phyloP scores from a whole-genome alignment of 2,797 vertebrate species.

The Coccyzus lansbergi region DNA sequence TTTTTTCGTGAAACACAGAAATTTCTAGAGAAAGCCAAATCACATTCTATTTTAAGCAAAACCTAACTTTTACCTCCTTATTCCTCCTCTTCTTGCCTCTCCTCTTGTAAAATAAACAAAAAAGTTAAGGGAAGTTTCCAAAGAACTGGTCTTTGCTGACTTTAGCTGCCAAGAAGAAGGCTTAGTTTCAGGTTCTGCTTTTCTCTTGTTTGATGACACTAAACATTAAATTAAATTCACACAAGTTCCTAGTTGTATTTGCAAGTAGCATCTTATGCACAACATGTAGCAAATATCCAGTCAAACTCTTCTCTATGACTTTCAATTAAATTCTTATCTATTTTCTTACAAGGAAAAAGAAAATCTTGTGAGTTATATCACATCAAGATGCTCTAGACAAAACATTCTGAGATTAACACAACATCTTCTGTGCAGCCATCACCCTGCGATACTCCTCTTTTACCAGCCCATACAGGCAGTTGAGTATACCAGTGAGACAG shows the following conservation, averaged over 20 bases:
- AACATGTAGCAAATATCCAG: not conserved
- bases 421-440: not conserved
- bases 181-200: not conserved
- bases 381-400: not conserved
- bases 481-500: not conserved
- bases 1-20: not conserved
- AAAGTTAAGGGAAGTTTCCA: not conserved
- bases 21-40: not conserved
- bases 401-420: not conserved
- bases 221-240: not conserved
- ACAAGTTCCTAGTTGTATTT: not conserved
- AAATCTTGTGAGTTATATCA: not conserved
- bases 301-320: not conserved
- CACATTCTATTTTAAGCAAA: not conserved
- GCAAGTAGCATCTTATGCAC: not conserved
- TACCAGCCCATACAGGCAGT: not conserved
- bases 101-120: not conserved
- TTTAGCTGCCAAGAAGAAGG: not conserved
- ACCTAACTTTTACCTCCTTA: not conserved
- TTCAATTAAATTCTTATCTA: not conserved
- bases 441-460: not conserved
- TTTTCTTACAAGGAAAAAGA: constrained; percentile 9
- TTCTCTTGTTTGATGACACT: not conserved
- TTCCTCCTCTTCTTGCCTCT: not conserved
- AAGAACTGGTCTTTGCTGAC: not conserved